Evolutionary conservation across 2,113 vertebrate genomes (phyloP).

Genomic region (Heteronetta atricapilla): DNA sequence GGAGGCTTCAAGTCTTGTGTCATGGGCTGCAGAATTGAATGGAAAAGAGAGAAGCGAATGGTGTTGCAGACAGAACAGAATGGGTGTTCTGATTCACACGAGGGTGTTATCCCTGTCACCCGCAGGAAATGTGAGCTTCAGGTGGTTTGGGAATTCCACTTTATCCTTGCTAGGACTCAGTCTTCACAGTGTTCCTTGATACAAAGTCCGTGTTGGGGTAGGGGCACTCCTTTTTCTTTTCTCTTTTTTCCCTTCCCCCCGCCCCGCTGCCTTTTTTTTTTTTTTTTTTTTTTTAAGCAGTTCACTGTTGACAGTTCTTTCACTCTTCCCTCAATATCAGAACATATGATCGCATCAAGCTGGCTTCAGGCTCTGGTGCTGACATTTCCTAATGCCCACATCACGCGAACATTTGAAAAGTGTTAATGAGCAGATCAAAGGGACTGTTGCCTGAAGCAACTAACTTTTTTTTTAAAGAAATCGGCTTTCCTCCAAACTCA

Average conservation of each 20-base stretch:
- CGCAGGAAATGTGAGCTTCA: not conserved
- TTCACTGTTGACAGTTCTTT: slow-evolving; percentile 78
- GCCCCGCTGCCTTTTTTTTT: not conserved
- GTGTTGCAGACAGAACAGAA: not conserved
- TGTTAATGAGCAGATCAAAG: slow-evolving; percentile 82
- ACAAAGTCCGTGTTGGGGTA: not conserved
- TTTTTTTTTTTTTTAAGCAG: slow-evolving; percentile 17
- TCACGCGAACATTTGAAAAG: slow-evolving; percentile 72
- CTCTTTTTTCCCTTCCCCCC: not conserved
- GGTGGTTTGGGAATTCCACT: not conserved
- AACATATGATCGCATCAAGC: slow-evolving; percentile 76
- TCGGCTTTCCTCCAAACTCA: slow-evolving; percentile 72
- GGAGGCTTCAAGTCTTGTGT: not conserved
- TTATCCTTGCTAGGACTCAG: not conserved
- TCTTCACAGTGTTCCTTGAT: not conserved
- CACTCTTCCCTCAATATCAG: slow-evolving; percentile 72
- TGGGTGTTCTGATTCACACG: fast-evolving
- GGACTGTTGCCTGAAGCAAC: slow-evolving; percentile 79
- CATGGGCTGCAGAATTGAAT: fast-evolving
- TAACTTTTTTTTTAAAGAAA: slow-evolving; percentile 56
- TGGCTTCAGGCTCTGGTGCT: slow-evolving; percentile 77
- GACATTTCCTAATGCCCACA: slow-evolving; percentile 81
- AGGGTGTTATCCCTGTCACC: not conserved
- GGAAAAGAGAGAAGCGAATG: not conserved
- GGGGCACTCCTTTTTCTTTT: not conserved